phyloP scores from a whole-genome alignment of 2,797 vertebrate species.

The Cirrhinus mrigala region DNA sequence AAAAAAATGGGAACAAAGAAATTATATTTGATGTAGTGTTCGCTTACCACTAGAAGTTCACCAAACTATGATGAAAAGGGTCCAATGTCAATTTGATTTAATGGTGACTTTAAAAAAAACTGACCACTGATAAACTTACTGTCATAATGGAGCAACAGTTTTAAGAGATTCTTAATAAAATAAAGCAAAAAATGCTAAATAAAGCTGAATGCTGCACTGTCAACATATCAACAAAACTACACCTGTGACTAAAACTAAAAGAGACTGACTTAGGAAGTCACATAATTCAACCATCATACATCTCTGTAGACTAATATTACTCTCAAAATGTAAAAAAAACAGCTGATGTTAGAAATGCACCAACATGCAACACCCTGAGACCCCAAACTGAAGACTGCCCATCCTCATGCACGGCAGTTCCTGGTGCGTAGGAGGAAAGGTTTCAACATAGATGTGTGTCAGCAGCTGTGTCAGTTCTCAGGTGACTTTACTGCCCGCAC shows the following conservation, averaged over 20 bases:
- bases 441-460: neutral
- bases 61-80: no score
- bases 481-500: neutral
- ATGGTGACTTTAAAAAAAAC: neutral
- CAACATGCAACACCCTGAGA: neutral
- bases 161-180: neutral
- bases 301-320: neutral
- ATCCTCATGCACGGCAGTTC: neutral
- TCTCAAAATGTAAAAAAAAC: neutral
- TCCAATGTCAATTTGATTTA: neutral
- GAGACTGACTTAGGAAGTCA: neutral
- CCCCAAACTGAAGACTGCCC: neutral
- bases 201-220: neutral
- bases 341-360: neutral
- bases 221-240: neutral
- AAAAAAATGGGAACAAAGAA: no score
- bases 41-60: no score
- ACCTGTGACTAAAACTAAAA: neutral
- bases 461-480: neutral
- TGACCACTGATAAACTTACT: no score
- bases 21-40: no score
- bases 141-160: neutral
- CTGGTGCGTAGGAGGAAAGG: neutral
- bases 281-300: neutral
- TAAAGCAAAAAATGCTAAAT: no score